Percentiles rank a stretch among this genome's conserved stretches.
Conservation (phyloP, 1,140 invertebrate genomes). For the Pseudomyrmex dendroicus region DNA sequence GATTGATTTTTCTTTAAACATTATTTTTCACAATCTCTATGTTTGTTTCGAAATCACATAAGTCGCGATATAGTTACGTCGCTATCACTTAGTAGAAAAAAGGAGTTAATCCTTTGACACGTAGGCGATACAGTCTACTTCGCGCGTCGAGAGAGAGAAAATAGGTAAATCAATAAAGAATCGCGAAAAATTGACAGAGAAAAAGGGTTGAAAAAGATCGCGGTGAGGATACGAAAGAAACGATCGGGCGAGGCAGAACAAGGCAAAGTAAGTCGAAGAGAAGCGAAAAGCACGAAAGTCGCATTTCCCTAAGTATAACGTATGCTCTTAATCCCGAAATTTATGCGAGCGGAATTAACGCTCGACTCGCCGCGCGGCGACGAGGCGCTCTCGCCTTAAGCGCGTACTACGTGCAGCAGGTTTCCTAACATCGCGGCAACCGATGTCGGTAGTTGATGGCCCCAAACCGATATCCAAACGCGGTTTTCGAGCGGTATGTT, state of each 20-base stretch:
- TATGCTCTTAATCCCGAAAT: constrained; percentile 81
- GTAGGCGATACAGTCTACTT: constrained; percentile 35
- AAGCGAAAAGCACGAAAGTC: constrained; percentile 75
- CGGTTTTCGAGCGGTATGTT: constrained; percentile 38
- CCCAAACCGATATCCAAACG: constrained; percentile 33
- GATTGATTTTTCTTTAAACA: background rate
- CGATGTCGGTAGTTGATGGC: constrained; percentile 24
- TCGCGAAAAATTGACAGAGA: constrained; percentile 5
- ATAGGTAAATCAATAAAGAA: too few species aligned
- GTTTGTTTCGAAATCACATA: background rate
- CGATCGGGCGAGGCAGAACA: background rate
- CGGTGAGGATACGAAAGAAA: constrained; percentile 15
- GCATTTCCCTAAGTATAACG: constrained; percentile 81
- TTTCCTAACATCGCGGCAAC: constrained; percentile 10
- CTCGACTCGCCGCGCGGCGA: constrained; percentile 56
- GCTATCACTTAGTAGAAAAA: constrained; percentile 4
- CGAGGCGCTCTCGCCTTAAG: constrained; percentile 43
- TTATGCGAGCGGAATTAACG: constrained; percentile 81
- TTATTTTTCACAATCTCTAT: too few species aligned
- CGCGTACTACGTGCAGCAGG: constrained; percentile 8
- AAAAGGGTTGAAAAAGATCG: constrained; percentile 47
- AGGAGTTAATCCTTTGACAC: constrained; percentile 17
- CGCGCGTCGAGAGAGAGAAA: background rate
- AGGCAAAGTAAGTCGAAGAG: constrained; percentile 43
- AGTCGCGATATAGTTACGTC: constrained; percentile 8